These are phyloP conservation scores for Hedychridium roseum DNA, from an alignment of 2,888 invertebrate species.

Conservation along the genomic window DNA sequence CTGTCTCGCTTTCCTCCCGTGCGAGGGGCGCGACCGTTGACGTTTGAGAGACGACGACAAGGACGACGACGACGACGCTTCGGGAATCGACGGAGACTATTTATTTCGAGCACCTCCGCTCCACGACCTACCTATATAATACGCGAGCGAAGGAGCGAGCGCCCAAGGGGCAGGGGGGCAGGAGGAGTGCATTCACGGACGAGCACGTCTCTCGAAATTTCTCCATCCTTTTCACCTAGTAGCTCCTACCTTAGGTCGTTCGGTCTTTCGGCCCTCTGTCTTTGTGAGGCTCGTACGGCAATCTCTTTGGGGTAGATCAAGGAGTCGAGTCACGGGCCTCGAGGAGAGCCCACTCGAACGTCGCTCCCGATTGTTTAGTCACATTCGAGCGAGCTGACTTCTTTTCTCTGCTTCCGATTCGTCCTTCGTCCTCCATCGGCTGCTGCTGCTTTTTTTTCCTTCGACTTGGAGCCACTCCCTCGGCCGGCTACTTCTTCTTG, in stretches of 20 bases:
- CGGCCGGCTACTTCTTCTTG: conserved; percentile 12
- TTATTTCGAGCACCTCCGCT: conserved; percentile 33
- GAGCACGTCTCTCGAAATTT: conserved; percentile 42
- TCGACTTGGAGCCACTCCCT: conserved; percentile 21
- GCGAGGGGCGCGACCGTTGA: conserved; percentile 60
- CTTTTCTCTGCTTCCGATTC: conserved; percentile 18
- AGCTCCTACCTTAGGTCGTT: conserved; percentile 4
- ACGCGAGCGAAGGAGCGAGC: too few species aligned
- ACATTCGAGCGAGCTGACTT: conserved; percentile 52
- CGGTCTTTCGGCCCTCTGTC: conserved; percentile 14
- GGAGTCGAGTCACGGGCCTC: conserved; percentile 45
- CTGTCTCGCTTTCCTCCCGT: too few species aligned
- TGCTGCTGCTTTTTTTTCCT: conserved; percentile 20
- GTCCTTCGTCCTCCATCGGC: conserved; percentile 16
- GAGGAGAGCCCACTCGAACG: conserved; percentile 48
- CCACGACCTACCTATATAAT: conserved; percentile 12
- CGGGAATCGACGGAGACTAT: conserved; percentile 19
- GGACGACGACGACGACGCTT: conserved; percentile 30
- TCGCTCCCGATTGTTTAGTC: conserved; percentile 55
- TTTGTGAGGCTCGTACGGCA: conserved; percentile 33
- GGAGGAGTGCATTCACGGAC: conserved; percentile 50
- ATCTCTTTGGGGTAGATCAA: conserved; percentile 55
- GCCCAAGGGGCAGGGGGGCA: too few species aligned
- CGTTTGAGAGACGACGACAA: too few species aligned
- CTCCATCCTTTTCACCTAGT: conserved; percentile 43